Evolutionary conservation across 2,113 vertebrate genomes (phyloP), one percentile per base, ranked within the genome.

Genomic region (Circaetus cinerascens): DNA sequence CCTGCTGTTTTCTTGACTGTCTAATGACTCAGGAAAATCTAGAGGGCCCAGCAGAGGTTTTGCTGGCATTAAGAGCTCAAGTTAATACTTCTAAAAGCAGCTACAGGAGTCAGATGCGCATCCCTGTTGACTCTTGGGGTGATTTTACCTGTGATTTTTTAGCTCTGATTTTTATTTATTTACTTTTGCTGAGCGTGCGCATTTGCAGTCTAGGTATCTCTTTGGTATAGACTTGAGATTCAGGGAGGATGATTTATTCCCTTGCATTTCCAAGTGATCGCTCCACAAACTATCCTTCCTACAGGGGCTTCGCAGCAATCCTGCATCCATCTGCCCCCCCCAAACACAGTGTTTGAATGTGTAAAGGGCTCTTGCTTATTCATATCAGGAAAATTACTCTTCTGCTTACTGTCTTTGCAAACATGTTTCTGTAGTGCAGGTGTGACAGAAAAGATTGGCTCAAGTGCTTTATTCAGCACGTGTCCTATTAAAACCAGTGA

Each of bases 1-100:
- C 80, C 78, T 77, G 78, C 53, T 96, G 81, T 64, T 86, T 83
- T 77, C 84, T 45, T 86, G 92, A 90, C 95, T 30, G 0, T 63
- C 84, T 85, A 38, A 68, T 30, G 88, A 84, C 88, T 95, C 75
- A 5, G 79, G 56, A 19, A 75, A 56, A 63, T 45, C 55, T 2
- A 34, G 73, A 95, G 79, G 60, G 67, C 45, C 75, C 75, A 69
- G 90, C 63, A 69, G 67, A 86, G 90, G 60, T 66, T 82, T 46
- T 78, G 38, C 21, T 92, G 92, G 75, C 88, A 5, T 25, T 15
- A 56, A 72, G 36, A 86, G 56, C 67, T 78, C 17, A 2, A 3
- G 36, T 81, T 68, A 55, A 25, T 64, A 20, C 59, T 83, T 73
- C 20, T 29, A 41, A 48, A 48, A 86, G 85, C 74, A 41, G 81